A percentile compares a stretch with the other conserved stretches of the same genome.
phyloP scores from a whole-genome alignment of 2,888 invertebrate genomes.

The Lypha dubia region DNA sequence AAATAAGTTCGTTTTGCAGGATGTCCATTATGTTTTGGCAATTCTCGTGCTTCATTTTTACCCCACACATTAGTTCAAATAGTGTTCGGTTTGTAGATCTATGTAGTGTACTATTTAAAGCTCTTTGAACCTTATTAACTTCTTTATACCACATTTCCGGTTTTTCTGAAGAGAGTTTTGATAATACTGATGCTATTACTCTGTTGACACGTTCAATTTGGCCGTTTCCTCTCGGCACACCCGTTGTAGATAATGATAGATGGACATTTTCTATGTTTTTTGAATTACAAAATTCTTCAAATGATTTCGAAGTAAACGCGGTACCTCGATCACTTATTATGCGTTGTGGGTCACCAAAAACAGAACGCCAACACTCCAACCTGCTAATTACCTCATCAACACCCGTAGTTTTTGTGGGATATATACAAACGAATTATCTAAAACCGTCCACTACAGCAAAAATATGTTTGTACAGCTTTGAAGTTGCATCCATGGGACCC shows the following conservation, averaged over 20 bases:
- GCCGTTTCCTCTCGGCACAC: constrained; percentile 5
- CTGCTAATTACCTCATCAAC: constrained; percentile 41
- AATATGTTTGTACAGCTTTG: constrained; percentile 73
- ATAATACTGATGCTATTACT: constrained; percentile 40
- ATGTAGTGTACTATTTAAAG: constrained; percentile 12
- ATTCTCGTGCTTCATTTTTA: constrained; percentile 46
- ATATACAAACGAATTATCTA: constrained; percentile 57
- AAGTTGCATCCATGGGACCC: constrained; percentile 59
- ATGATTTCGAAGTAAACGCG: background rate
- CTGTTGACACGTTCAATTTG: constrained; percentile 65
- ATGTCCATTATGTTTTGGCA: constrained; percentile 31
- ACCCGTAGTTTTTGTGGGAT: constrained; percentile 45
- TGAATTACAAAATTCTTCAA: constrained; percentile 44
- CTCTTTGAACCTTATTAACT: constrained; percentile 21
- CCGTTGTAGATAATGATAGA: constrained; percentile 52
- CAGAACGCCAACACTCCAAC: background rate
- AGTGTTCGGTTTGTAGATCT: constrained; percentile 49
- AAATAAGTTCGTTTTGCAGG: constrained; percentile 46
- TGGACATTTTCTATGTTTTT: constrained; percentile 51
- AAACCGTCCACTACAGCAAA: constrained; percentile 56
- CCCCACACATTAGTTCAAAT: constrained; percentile 62
- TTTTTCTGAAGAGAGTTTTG: constrained; percentile 54
- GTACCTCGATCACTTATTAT: background rate
- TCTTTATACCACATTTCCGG: constrained; percentile 46
- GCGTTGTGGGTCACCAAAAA: background rate